Conservation (phyloP, 2,888 invertebrate genomes). For the Eupsilia transversa region DNA sequence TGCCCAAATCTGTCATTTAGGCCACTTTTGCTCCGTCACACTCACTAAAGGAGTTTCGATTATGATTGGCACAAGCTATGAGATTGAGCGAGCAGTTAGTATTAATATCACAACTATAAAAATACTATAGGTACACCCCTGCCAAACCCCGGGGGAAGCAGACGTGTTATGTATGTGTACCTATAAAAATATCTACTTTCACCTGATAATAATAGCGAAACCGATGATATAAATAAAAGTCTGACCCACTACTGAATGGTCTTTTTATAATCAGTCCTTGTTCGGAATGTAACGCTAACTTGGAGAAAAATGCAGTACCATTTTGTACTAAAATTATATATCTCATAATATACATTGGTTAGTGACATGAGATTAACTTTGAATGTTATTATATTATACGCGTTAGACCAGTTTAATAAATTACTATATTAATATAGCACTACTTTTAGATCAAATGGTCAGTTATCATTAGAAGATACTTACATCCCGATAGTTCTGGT, state of each 20-base stretch:
- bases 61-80: conserved; percentile 58
- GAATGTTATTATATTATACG: background rate
- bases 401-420: conserved; percentile 8
- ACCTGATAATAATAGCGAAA: background rate
- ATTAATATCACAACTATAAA: conserved; percentile 9
- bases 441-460: conserved; percentile 26
- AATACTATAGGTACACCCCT: conserved; percentile 16
- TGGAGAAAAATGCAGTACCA: background rate
- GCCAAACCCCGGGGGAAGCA: background rate
- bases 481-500: background rate
- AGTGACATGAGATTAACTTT: conserved; percentile 16
- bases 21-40: background rate
- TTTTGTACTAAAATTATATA: background rate
- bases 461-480: conserved; percentile 24
- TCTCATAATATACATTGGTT: background rate
- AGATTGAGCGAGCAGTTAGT: conserved; percentile 44
- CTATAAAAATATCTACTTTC: conserved; percentile 22
- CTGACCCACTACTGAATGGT: conserved; percentile 9
- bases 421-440: conserved; percentile 22
- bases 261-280: conserved; percentile 1
- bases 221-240: conserved; percentile 20
- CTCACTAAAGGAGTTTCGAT: conserved; percentile 9
- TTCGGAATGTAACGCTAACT: conserved; percentile 36
- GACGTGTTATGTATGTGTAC: background rate
- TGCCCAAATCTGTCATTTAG: background rate